phyloP scores from a whole-genome alignment of 2,888 invertebrate genomes.

The Aelia acuminata region DNA sequence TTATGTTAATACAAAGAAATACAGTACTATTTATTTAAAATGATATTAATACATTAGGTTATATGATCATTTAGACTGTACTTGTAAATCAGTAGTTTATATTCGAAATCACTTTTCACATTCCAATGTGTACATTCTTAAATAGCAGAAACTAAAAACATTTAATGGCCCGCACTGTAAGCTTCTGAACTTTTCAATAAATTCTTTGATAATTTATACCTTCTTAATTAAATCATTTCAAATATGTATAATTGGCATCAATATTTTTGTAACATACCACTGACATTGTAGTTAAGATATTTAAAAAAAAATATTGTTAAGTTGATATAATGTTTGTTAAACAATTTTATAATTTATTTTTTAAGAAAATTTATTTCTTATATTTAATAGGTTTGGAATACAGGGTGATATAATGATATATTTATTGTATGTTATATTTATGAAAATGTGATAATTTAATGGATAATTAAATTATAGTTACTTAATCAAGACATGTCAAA shows the following conservation, averaged over 20 bases:
- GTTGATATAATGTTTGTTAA: neutral
- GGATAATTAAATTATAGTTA: neutral
- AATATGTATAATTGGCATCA: neutral
- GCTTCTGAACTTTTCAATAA: neutral
- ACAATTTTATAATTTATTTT: neutral
- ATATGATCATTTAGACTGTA: neutral
- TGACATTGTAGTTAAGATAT: neutral
- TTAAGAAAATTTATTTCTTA: neutral
- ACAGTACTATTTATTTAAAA: neutral
- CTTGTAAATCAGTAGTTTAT: too few relatives aligned
- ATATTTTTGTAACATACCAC: neutral
- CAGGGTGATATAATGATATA: neutral
- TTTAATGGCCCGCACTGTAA: neutral
- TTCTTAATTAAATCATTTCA: neutral
- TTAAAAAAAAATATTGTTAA: neutral
- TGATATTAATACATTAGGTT: neutral
- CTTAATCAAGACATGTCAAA: neutral
- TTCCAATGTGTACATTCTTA: neutral
- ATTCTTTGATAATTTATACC: neutral
- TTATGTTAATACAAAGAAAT: neutral
- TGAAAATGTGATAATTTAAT: slow-evolving; percentile 1
- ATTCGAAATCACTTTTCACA: neutral
- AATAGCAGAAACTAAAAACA: neutral
- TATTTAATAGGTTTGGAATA: neutral
- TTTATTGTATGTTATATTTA: neutral